phyloP scores from a whole-genome alignment of 1,140 invertebrate genomes.

The Drosophila rufa region DNA sequence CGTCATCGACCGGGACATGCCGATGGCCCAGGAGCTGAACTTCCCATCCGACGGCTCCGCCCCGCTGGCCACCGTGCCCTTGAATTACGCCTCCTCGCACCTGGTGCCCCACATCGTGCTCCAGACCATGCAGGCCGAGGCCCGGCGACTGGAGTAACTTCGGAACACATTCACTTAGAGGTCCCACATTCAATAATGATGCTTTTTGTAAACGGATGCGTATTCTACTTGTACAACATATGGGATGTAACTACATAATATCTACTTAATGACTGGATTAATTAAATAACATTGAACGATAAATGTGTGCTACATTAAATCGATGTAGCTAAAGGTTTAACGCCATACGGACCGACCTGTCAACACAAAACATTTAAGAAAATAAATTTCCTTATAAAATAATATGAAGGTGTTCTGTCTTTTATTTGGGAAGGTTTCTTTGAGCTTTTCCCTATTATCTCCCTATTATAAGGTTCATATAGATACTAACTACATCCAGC shows the following conservation, averaged over 20 bases:
- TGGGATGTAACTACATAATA: conserved; percentile 47
- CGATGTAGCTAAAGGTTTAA: conserved; percentile 43
- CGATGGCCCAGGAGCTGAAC: conserved; percentile 77
- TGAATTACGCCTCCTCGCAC: conserved; percentile 71
- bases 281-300: conserved; percentile 43
- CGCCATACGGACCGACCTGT: conserved; percentile 50
- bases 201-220: conserved; percentile 51
- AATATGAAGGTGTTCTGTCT: conserved; percentile 25
- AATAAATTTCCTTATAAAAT: conserved; percentile 52
- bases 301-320: conserved; percentile 36
- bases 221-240: conserved; percentile 47
- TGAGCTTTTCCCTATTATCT: no score
- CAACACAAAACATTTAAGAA: conserved; percentile 44
- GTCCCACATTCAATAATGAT: conserved; percentile 46
- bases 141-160: conserved; percentile 60
- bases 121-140: conserved; percentile 75
- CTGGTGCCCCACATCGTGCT: conserved; percentile 72
- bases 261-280: conserved; percentile 51
- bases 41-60: conserved; percentile 73
- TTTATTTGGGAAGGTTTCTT: not conserved
- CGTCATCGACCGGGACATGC: conserved; percentile 77
- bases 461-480: not conserved
- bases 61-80: conserved; percentile 66
- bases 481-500: not conserved
- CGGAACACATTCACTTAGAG: conserved; percentile 46